Evolutionary conservation across 2,888 invertebrate species (phyloP), one percentile per base, ranked within the genome.

Genomic region (Meteorus colon): DNA sequence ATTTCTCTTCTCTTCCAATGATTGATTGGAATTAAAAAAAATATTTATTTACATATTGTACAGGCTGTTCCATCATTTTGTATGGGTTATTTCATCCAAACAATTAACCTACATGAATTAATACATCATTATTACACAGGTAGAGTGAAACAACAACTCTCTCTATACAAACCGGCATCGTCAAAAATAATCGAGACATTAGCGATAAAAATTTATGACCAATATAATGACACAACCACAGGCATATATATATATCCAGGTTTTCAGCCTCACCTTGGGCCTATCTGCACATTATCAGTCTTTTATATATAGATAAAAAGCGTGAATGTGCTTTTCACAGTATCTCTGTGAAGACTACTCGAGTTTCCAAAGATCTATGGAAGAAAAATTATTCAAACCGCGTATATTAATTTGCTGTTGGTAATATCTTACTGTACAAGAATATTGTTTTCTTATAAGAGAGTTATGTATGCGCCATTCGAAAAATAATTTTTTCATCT

Each of bases 151-250:
- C 19, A 5, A 55, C 8, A 1, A 55, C 8, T 29, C 29, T 55
- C 6, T 29, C 29, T 29, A 29, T 62, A 29, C 62, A 19, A 29
- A 62, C 29, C 16, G 62, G 6, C 31, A 29, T 62, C 62, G 62
- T 62, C 12, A 62, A 62, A 62, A 55, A 10, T 19, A 55, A 4
- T 62, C 29, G 31, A 27, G 62, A 62, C 29, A 62, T 62, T 83
- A 78, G 82, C 82, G 81, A 87, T 86, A 86, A 87, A 86, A 86
- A 86, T 86, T 87, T 86, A 87, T 85, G 86, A 86, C 83, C 77
- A 82, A 84, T 85, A 85, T 85, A 85, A 87, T 86, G 85, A 86
- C 83, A 10, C 65, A 73, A 55, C 4, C 55, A 19, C 19, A 19
- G 4, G 19, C n/a, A 24, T 48, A 48, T 55, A 24, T 55, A 27